Evolutionary conservation across 1,140 invertebrate genomes (phyloP).

Genomic region (Bilobella aurantiaca): DNA sequence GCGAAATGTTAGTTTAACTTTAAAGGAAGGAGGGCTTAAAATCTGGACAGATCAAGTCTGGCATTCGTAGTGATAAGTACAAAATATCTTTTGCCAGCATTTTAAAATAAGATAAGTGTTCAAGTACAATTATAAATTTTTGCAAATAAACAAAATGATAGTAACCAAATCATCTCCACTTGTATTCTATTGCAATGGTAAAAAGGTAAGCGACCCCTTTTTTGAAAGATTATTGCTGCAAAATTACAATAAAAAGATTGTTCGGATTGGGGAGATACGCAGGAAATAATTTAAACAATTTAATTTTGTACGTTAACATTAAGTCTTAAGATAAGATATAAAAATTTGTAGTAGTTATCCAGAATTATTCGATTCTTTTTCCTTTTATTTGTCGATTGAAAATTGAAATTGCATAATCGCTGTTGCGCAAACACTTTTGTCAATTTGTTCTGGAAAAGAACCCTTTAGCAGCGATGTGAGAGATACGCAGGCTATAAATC

Average conservation of each 20-base stretch:
- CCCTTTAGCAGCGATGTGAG: no score
- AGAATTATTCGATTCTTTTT: background rate
- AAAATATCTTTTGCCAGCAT: background rate
- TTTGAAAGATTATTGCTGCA: background rate
- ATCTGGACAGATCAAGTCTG: background rate
- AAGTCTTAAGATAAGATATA: no score
- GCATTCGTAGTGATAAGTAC: background rate
- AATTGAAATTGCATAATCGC: no score
- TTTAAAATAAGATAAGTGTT: no score
- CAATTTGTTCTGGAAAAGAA: no score
- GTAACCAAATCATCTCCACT: conserved; percentile 12
- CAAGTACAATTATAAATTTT: background rate
- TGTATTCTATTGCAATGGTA: conserved; percentile 28
- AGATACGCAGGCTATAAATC: no score
- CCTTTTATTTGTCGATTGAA: no score
- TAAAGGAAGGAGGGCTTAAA: no score
- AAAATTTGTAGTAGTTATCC: background rate
- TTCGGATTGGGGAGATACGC: background rate
- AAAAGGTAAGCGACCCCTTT: conserved; percentile 16
- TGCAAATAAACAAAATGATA: background rate
- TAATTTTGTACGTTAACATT: background rate
- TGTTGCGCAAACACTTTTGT: no score
- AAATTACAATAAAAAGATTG: background rate
- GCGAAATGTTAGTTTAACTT: no score
- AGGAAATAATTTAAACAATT: background rate